Base-by-base conservation (phyloP, 30 jellyfish, hydroid and myxozoan species). In the Clytia hemisphaerica region DNA sequence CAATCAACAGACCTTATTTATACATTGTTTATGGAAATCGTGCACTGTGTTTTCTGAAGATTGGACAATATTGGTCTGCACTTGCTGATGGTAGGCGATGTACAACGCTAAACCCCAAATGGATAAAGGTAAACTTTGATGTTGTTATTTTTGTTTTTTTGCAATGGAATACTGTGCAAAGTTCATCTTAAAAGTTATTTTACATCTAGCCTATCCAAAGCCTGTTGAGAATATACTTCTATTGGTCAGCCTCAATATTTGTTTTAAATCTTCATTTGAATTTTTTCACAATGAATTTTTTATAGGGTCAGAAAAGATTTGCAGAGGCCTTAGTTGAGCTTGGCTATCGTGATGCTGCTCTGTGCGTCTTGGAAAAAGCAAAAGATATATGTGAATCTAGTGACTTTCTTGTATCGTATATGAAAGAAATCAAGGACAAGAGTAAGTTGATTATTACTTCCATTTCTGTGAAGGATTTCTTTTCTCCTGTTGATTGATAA, bases 41-140 rank as follows among this genome's bases (percentile, higher is more conserved):
- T 19, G 93, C 93, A 1, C 77, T 58, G 47, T 80, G 93, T 31
- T 72, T 58, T 47, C 42, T 80, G 61, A 80, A 72, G 25, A 70
- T 27, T 19, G 72, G 72, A 30, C 55, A 72, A 22, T 71, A 38
- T 81, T 60, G 94, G 69, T 46, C 68, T 30, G 90, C 94, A 5
- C 38, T 83, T 40, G 74, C 83, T 14, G 94, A 83, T 55, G 94
- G 91, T 1, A 75, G 78, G 35, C 71, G 94, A 29, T 59, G 84
- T 31, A 83, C 74, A 9, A 67, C 88, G 0, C 48, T 83, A 28
- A 72, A 83, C 46, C 90, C 90, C 30, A 31, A 78, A 19, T 83
- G 82, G 65, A 85, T 73, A 22, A 83, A 83, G 80, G 94, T 83
- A 21, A 5, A 59, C n/a, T n/a, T n/a, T n/a, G 79, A 46, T 4